These are phyloP conservation scores for Capra hircus DNA, from an alignment of 2,113 vertebrate species.

Conservation along the genomic window DNA sequence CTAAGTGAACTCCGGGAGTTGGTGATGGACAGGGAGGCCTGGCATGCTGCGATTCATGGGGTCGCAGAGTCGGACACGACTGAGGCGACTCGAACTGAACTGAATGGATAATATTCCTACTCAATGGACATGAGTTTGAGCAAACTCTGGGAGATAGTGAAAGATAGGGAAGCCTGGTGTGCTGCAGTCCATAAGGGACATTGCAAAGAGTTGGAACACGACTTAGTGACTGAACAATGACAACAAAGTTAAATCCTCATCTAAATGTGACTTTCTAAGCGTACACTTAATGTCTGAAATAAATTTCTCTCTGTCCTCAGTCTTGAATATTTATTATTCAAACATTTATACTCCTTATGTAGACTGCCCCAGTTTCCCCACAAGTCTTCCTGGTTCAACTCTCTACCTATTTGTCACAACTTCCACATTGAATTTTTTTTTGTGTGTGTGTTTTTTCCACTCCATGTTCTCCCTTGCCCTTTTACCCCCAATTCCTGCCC, in stretches of 20 bases:
- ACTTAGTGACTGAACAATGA: background rate
- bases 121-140: background rate
- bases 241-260: background rate
- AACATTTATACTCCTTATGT: background rate
- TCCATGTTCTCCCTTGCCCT: background rate
- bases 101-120: background rate
- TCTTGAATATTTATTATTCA: background rate
- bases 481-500: background rate
- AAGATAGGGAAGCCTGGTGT: background rate
- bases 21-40: no score
- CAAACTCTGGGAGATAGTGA: background rate
- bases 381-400: background rate
- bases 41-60: accelerated
- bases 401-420: background rate
- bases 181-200: background rate
- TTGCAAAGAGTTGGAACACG: background rate
- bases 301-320: background rate
- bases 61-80: no score
- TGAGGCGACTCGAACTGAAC: no score
- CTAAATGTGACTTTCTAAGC: background rate
- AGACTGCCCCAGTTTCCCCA: background rate
- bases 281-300: background rate
- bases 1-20: no score
- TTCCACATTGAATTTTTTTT: background rate
- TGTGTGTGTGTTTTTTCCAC: background rate